Percentiles rank a stretch among this genome's conserved stretches.
Conservation (phyloP, 2,797 vertebrate species). For the Esox lucius region DNA sequence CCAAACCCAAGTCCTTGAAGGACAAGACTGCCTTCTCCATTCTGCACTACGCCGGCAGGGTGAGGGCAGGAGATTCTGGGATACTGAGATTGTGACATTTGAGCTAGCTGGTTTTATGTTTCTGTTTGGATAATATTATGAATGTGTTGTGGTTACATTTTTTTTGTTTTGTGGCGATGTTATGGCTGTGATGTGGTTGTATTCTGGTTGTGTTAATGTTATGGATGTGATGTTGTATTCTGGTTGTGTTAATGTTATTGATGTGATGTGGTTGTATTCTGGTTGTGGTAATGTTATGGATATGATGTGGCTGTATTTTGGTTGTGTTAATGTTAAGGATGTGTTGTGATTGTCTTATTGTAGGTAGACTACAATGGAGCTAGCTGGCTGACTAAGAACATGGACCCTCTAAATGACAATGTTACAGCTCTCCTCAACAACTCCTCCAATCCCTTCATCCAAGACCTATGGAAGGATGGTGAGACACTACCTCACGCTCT, state of each 20-base stretch:
- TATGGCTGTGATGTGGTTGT: too few species aligned
- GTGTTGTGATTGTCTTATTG: not conserved
- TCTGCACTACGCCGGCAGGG: constrained; percentile 93
- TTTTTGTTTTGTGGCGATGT: not conserved
- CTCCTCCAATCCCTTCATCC: constrained; percentile 88
- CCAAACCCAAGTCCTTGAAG: constrained; percentile 93
- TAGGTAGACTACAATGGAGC: constrained; percentile 93
- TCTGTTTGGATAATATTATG: too few species aligned
- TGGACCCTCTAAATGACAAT: constrained; percentile 96
- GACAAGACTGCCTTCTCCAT: constrained; percentile 92
- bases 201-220: too few species aligned
- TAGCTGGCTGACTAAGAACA: constrained; percentile 95
- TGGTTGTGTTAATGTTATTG: too few species aligned
- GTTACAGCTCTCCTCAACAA: constrained; percentile 90
- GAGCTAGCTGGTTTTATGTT: too few species aligned
- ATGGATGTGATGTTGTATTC: too few species aligned
- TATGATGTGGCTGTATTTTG: too few species aligned
- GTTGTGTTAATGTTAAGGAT: too few species aligned
- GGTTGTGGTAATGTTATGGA: too few species aligned
- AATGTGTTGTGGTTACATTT: too few species aligned
- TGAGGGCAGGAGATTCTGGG: constrained; percentile 60
- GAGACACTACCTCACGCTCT: constrained; percentile 31
- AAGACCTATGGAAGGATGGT: constrained; percentile 97
- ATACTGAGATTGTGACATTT: too few species aligned
- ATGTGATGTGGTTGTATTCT: too few species aligned